phyloP scores from a whole-genome alignment of 1,140 invertebrate genomes.

The Aricia agestis region DNA sequence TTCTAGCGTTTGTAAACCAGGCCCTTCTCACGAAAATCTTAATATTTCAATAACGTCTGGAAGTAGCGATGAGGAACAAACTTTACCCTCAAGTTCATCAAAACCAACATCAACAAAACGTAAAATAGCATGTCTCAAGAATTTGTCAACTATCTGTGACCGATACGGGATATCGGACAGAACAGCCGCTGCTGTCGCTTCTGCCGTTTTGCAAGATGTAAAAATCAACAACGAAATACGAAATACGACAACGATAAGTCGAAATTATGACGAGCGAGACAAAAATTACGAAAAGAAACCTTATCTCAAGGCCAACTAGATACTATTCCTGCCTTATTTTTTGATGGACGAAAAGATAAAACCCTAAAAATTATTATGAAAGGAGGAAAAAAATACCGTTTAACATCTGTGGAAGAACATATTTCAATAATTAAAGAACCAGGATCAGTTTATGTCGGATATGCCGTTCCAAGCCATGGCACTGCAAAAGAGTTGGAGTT shows the following conservation, averaged over 20 bases:
- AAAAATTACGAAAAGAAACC: not conserved
- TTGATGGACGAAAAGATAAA: conserved; percentile 9
- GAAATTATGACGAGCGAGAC: not conserved
- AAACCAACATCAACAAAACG: not conserved
- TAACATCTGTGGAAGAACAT: not conserved
- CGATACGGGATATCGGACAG: not conserved
- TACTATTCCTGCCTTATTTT: not conserved
- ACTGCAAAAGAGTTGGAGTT: conserved; percentile 11
- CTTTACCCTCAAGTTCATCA: not conserved
- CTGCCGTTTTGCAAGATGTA: not conserved
- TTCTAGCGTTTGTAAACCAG: too few relatives aligned
- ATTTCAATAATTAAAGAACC: conserved; percentile 17
- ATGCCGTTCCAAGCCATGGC: conserved; percentile 12
- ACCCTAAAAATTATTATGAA: not conserved
- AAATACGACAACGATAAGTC: too few relatives aligned
- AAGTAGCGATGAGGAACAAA: too few relatives aligned
- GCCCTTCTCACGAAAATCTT: too few relatives aligned
- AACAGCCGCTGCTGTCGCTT: not conserved
- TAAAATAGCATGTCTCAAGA: not conserved
- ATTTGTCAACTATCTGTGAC: not conserved
- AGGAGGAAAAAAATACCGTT: not conserved
- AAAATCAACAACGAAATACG: not conserved
- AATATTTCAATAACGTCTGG: too few relatives aligned
- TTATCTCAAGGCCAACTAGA: not conserved
- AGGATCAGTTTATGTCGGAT: conserved; percentile 15